Percentiles rank a stretch among this genome's conserved stretches.
Evolutionary conservation across 2,113 vertebrate species (phyloP).

Genomic region (Eupsittula cactorum): DNA sequence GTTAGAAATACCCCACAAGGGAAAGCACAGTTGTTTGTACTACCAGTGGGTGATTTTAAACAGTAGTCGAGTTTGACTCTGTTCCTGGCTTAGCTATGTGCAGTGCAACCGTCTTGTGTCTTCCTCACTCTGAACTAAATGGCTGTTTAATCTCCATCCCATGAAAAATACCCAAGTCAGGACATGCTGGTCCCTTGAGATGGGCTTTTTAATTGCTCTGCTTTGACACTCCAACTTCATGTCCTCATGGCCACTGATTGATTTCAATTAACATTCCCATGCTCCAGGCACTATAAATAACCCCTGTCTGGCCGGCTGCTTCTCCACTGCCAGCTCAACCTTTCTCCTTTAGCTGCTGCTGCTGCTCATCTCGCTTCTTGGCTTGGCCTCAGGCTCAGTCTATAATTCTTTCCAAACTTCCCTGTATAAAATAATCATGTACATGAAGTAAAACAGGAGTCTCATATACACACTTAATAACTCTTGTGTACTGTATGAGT

Average conservation of each 20-base stretch:
- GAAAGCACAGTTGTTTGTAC: neutral
- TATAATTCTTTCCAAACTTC: slow-evolving; percentile 83
- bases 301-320: slow-evolving; percentile 48
- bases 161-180: neutral
- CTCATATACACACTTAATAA: slow-evolving; percentile 82
- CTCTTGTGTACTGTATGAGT: slow-evolving; percentile 78
- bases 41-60: neutral
- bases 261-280: slow-evolving; percentile 71
- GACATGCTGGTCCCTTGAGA: neutral
- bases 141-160: slow-evolving; percentile 38
- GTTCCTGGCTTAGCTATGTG: neutral
- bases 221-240: slow-evolving; percentile 4
- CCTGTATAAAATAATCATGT: slow-evolving; percentile 83
- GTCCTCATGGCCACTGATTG: slow-evolving; percentile 38
- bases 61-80: neutral
- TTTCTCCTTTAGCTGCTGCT: slow-evolving; percentile 58
- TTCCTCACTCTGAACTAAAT: neutral
- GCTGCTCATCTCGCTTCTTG: slow-evolving; percentile 75
- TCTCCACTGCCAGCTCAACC: slow-evolving; percentile 39
- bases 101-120: neutral
- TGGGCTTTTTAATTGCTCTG: slow-evolving; percentile 19
- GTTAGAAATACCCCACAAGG: neutral
- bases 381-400: slow-evolving; percentile 76
- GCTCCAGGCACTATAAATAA: slow-evolving; percentile 66
- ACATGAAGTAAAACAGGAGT: slow-evolving; percentile 84